These are phyloP conservation scores for Myanophis thanlyinensis DNA, from an alignment of 2,113 vertebrate genomes.

Conservation along the genomic window DNA sequence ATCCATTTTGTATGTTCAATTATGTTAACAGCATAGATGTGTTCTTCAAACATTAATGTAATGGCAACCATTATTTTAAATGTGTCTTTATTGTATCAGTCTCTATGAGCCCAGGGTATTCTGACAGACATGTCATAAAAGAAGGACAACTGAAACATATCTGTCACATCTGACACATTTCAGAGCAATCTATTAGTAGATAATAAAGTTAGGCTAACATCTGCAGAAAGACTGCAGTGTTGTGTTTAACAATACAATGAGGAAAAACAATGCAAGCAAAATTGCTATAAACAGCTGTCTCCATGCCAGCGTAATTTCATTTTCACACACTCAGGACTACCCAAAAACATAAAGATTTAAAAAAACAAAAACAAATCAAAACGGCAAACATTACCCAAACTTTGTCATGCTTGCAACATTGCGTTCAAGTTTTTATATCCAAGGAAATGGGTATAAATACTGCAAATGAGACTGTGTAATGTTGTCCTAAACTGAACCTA, in stretches of 20 bases:
- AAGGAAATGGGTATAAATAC: background rate
- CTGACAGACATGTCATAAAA: conserved; percentile 50
- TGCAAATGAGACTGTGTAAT: background rate
- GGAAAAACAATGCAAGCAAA: background rate
- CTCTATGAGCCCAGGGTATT: conserved; percentile 20
- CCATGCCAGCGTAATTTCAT: fast-evolving
- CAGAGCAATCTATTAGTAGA: conserved; percentile 19
- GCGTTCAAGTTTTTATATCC: background rate
- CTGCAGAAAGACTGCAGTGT: conserved; percentile 21
- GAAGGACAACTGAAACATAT: conserved; percentile 56
- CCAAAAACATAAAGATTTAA: background rate
- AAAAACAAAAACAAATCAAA: background rate
- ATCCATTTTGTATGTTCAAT: background rate
- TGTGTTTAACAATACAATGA: background rate
- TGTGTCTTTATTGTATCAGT: conserved; percentile 49
- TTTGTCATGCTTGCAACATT: background rate
- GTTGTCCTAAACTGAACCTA: background rate
- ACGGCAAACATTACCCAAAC: background rate
- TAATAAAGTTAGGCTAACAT: conserved; percentile 45
- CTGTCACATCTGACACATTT: conserved; percentile 28
- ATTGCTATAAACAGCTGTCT: fast-evolving
- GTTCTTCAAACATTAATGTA: conserved; percentile 8
- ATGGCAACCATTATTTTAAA: conserved; percentile 43
- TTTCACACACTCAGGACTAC: background rate
- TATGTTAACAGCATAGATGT: background rate